A percentile compares a stretch with the other conserved stretches of the same genome.
Conservation (phyloP, 1,140 invertebrate genomes). For the Magallana angulata region DNA sequence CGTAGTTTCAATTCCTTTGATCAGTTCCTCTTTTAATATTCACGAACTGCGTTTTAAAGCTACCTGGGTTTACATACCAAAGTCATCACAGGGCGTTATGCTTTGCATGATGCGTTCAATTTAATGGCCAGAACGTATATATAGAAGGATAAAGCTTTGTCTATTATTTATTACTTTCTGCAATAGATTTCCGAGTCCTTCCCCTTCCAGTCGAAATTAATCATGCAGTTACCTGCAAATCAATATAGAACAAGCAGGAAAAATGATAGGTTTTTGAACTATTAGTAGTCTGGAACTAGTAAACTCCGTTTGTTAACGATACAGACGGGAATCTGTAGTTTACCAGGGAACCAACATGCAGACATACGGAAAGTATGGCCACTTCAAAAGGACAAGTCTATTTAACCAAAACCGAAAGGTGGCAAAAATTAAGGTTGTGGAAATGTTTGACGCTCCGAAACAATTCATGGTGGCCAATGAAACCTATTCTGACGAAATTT, state of each 20-base stretch:
- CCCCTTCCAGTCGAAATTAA: background rate
- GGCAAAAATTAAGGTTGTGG: constrained; percentile 41
- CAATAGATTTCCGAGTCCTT: constrained; percentile 3
- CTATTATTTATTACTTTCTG: constrained; percentile 32
- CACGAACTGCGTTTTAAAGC: background rate
- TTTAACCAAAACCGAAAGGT: constrained; percentile 31
- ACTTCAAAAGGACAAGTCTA: background rate
- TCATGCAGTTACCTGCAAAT: constrained; percentile 4
- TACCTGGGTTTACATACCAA: background rate
- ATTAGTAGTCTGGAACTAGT: background rate
- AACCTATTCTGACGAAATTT: constrained; percentile 4
- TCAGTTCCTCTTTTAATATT: background rate
- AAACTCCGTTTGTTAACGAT: background rate
- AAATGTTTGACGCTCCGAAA: constrained; percentile 40
- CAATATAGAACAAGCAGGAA: constrained; percentile 1
- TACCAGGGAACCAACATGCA: background rate
- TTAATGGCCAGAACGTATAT: background rate
- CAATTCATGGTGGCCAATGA: constrained; percentile 46
- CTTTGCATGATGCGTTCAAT: constrained; percentile 26
- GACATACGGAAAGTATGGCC: constrained; percentile 1
- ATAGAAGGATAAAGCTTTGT: constrained; percentile 6
- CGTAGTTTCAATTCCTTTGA: background rate
- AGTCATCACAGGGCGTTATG: background rate
- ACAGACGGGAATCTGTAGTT: background rate
- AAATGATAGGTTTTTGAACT: background rate